Evolutionary conservation across 2,113 vertebrate species (phyloP).

Genomic region (Phaethon lepturus): DNA sequence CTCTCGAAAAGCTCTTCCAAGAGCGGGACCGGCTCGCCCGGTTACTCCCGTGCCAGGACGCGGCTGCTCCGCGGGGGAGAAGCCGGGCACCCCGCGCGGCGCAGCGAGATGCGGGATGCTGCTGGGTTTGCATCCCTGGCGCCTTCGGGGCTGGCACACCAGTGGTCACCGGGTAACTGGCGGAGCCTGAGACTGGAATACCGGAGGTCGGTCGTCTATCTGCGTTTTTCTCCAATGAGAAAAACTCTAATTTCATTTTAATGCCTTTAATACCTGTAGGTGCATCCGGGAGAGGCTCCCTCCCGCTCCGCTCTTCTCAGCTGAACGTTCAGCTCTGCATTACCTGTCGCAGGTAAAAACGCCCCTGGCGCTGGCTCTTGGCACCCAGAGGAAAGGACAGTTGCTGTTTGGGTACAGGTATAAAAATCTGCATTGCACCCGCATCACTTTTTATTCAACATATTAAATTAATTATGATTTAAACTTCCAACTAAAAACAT

Average conservation of each 20-base stretch:
- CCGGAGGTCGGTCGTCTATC: background rate
- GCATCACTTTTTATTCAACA: background rate
- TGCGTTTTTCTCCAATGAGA: background rate
- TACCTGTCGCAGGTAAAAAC: accelerated
- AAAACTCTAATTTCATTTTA: background rate
- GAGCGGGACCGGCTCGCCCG: accelerated
- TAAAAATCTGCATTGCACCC: background rate
- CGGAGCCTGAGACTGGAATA: background rate
- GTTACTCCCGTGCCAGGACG: accelerated
- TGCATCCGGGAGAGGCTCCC: background rate
- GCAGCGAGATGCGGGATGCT: no score
- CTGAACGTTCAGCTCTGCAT: accelerated
- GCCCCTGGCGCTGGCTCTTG: background rate
- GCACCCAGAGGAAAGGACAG: background rate
- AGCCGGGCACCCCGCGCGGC: no score
- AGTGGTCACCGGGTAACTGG: background rate
- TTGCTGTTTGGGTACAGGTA: background rate
- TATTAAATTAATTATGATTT: background rate
- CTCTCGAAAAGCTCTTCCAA: background rate
- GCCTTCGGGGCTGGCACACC: background rate
- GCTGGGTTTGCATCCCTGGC: background rate
- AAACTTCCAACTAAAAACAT: background rate
- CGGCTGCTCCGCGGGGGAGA: accelerated
- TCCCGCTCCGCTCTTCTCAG: accelerated
- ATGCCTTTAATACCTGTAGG: background rate